Evolutionary conservation across 2,113 vertebrate genomes (phyloP).

Genomic region (Albula goreensis): DNA sequence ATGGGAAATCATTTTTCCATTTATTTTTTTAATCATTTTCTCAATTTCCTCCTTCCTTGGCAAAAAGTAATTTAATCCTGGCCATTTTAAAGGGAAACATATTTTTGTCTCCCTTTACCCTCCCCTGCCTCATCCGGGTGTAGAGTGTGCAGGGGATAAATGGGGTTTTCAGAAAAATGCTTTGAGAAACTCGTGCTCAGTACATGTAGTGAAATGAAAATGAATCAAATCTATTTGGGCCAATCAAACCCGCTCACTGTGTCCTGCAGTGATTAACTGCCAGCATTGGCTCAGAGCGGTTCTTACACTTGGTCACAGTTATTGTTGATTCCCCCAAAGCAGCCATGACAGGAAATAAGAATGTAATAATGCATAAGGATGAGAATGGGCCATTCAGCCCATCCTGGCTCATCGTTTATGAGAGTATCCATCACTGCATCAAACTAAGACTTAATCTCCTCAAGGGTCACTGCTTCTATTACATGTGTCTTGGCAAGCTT

Average conservation of each 20-base stretch:
- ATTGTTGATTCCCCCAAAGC: not conserved
- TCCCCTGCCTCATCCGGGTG: not conserved
- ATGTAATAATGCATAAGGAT: no score
- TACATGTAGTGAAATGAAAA: not conserved
- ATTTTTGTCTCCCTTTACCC: slow-evolving; percentile 20
- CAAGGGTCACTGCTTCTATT: no score
- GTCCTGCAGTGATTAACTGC: not conserved
- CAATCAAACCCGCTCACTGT: not conserved
- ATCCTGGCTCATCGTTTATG: no score
- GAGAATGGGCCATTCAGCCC: no score
- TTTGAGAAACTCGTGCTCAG: not conserved
- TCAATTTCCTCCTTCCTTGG: slow-evolving; percentile 45
- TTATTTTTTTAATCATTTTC: slow-evolving; percentile 65
- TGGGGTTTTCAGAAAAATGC: not conserved
- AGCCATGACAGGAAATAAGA: not conserved
- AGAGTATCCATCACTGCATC: no score
- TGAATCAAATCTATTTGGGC: not conserved
- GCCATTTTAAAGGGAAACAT: slow-evolving; percentile 50
- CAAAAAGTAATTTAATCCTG: slow-evolving; percentile 58
- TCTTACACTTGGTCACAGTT: not conserved
- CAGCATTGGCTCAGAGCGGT: not conserved
- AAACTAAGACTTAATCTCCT: no score
- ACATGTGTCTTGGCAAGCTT: no score
- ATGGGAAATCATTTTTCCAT: slow-evolving; percentile 62
- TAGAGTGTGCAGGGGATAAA: not conserved